These are phyloP conservation scores for Rhynchomys soricoides DNA, from an alignment of 2,113 vertebrate genomes.

Conservation along the genomic window DNA sequence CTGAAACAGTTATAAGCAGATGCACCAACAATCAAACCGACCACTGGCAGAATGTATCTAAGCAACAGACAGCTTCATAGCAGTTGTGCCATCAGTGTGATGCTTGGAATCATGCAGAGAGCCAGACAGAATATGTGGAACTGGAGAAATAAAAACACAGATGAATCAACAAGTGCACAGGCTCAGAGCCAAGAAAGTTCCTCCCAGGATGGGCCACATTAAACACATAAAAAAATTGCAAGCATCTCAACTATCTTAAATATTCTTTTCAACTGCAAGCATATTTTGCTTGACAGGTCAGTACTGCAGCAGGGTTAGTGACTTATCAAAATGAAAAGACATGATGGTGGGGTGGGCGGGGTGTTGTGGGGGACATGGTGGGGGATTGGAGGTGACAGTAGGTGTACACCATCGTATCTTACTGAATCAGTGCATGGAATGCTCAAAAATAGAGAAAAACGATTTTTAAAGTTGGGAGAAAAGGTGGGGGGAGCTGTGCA, in stretches of 20 bases:
- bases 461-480: not conserved
- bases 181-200: no score
- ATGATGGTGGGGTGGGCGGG: not conserved
- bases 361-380: not conserved
- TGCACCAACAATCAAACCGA: no score
- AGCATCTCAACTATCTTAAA: not conserved
- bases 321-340: not conserved
- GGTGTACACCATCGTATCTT: not conserved
- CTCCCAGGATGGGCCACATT: no score
- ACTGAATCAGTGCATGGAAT: not conserved
- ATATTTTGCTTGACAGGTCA: not conserved
- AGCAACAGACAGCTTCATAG: no score
- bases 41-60: no score
- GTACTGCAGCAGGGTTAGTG: not conserved
- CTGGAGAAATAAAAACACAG: no score
- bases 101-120: no score
- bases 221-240: not conserved
- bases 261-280: not conserved
- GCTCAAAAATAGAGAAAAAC: not conserved
- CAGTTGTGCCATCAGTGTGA: no score
- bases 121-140: no score
- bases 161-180: no score
- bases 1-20: no score
- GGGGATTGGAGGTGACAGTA: not conserved
- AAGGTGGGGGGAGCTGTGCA: not conserved